Evolutionary conservation across 2,888 invertebrate species (phyloP).

Genomic region (Pheosia tremula): DNA sequence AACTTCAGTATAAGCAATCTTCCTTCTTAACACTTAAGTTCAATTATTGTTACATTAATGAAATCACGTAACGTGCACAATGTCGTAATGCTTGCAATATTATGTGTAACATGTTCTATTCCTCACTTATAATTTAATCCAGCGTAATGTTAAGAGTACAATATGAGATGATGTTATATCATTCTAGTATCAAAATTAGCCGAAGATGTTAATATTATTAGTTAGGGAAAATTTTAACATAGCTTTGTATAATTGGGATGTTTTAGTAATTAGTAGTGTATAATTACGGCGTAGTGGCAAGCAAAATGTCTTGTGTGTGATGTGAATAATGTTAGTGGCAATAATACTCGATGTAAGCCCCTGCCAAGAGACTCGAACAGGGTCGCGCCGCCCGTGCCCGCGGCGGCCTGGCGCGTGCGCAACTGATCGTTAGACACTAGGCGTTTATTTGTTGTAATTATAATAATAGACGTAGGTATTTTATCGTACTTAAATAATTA

Average conservation of each 20-base stretch:
- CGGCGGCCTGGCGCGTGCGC: slow-evolving; percentile 44
- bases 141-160: slow-evolving; percentile 85
- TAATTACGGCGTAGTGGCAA: slow-evolving; percentile 76
- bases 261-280: slow-evolving; percentile 82
- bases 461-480: slow-evolving; percentile 85
- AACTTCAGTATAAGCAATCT: slow-evolving; percentile 72
- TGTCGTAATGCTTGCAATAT: slow-evolving; percentile 85
- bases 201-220: slow-evolving; percentile 85
- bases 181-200: slow-evolving; percentile 85
- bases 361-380: slow-evolving; percentile 61
- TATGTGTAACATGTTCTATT: slow-evolving; percentile 75
- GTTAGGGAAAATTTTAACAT: slow-evolving; percentile 84
- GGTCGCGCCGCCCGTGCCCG: slow-evolving; percentile 29
- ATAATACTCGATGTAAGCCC: slow-evolving; percentile 80
- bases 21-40: slow-evolving; percentile 64
- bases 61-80: slow-evolving; percentile 81
- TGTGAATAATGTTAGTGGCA: slow-evolving; percentile 75
- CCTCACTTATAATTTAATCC: slow-evolving; percentile 79
- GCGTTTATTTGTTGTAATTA: slow-evolving; percentile 83
- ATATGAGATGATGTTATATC: slow-evolving; percentile 84
- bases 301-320: slow-evolving; percentile 73
- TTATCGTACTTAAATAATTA: slow-evolving; percentile 85
- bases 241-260: slow-evolving; percentile 85
- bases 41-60: slow-evolving; percentile 61
- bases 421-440: slow-evolving; percentile 73